phyloP scores from a whole-genome alignment of 1,140 invertebrate genomes.

The Diachasma alloeum region DNA sequence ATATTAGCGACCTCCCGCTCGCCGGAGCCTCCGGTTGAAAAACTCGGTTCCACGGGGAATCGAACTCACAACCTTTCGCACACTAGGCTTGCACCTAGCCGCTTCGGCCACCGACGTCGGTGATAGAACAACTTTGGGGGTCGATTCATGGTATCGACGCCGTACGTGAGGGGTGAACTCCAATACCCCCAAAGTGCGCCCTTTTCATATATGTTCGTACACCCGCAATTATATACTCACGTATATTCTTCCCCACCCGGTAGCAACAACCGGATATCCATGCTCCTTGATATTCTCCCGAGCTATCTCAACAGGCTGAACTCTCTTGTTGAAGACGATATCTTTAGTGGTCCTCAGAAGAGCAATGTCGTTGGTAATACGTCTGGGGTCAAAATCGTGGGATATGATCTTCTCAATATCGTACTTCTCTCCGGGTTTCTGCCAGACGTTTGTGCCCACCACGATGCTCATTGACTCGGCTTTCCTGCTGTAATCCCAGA shows the following conservation, averaged over 20 bases:
- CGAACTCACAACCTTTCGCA: too few species aligned
- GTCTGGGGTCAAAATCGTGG: neutral
- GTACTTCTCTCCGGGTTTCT: neutral
- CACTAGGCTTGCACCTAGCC: too few species aligned
- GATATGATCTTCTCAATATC: neutral
- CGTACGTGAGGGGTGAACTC: too few species aligned
- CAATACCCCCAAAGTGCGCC: too few species aligned
- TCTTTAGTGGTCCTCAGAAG: neutral
- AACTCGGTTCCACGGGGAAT: too few species aligned
- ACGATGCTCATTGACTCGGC: constrained; percentile 30
- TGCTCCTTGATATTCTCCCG: neutral
- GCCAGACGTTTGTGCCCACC: neutral
- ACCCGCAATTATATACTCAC: neutral
- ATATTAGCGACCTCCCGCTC: too few species aligned
- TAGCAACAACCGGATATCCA: neutral
- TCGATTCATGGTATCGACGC: too few species aligned
- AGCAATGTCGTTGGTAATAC: neutral
- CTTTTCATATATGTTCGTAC: too few species aligned
- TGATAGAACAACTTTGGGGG: too few species aligned
- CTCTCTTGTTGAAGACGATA: neutral
- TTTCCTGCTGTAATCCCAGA: too few species aligned
- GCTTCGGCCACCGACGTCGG: too few species aligned
- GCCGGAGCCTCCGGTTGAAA: too few species aligned
- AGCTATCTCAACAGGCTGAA: neutral
- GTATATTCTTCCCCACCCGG: neutral